Percentiles rank a stretch among this genome's conserved stretches.
Evolutionary conservation across 2,888 invertebrate species (phyloP).

Genomic region (Blomia tropicalis): DNA sequence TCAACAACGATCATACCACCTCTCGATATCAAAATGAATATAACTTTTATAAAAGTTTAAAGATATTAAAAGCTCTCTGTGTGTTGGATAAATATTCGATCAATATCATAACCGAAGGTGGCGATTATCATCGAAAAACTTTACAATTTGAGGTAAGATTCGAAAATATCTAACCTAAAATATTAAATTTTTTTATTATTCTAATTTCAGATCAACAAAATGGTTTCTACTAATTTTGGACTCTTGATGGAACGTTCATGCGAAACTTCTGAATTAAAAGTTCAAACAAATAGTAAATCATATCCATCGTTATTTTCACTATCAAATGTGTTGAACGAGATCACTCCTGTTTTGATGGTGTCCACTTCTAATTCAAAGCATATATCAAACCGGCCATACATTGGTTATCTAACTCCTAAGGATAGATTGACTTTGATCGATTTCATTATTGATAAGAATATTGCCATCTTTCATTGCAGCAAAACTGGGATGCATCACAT

Average conservation of each 20-base stretch:
- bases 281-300: slow-evolving; percentile 35
- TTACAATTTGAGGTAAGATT: slow-evolving; percentile 48
- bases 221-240: slow-evolving; percentile 68
- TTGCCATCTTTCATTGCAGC: slow-evolving; percentile 62
- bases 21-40: not conserved
- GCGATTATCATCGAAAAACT: slow-evolving; percentile 63
- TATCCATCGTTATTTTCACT: slow-evolving; percentile 64
- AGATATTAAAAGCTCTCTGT: slow-evolving; percentile 26
- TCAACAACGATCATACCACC: not conserved
- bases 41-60: slow-evolving; percentile 3
- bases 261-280: not conserved
- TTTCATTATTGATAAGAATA: slow-evolving; percentile 54
- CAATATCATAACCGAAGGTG: slow-evolving; percentile 41
- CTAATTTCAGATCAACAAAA: slow-evolving; percentile 40
- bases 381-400: slow-evolving; percentile 23
- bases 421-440: slow-evolving; percentile 52
- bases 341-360: slow-evolving; percentile 53
- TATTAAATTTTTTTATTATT: slow-evolving; percentile 6
- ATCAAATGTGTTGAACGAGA: slow-evolving; percentile 75
- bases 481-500: slow-evolving; percentile 61
- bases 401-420: slow-evolving; percentile 41
- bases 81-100: slow-evolving; percentile 26
- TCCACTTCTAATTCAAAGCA: not conserved
- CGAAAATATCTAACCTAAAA: slow-evolving; percentile 3
- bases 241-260: slow-evolving; percentile 52